Evolutionary conservation across 2,113 vertebrate genomes (phyloP), one percentile per base, ranked within the genome.

Genomic region (Etia nguti): DNA sequence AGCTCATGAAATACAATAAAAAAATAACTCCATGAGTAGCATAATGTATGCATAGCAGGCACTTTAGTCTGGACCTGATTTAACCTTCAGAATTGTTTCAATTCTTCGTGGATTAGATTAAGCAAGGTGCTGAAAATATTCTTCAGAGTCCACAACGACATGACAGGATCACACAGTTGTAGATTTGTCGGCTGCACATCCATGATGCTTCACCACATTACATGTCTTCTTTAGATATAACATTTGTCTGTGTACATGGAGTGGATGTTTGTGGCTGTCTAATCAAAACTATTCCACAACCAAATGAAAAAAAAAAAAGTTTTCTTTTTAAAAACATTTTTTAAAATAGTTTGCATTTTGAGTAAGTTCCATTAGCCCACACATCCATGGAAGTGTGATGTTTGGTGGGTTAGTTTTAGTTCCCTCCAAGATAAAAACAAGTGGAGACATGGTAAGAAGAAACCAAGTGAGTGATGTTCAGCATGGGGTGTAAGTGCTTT

Each of bases 381-480:
- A 31, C 1, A 4, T 31, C 26, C 10, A 20, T 8, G 26, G 26
- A n/a, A 10, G 9, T 54, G 18, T 20, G 36, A 6, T 59, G 56
- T 1, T 31, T 60, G 55, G 15, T 34, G 24, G 56, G 24, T 29
- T 31, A 12, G 22, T 52, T 62, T 43, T 77, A 24, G 18, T 82
- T 87, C 4, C 3, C n/a, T n/a, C 2, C 1, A 4, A 13, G 24
- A 22, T 36, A 48, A 59, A 48, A 59, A 24, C 18, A 16, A 36
- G 34, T 10, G 10, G n/a, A 38, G 20, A 43, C 13, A 16, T 52
- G 13, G 54, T 29, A 11, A 54, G 43, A 81, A 43, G 54, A 43
- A 46, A 46, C 11, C 10, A 50, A 87, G 68, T 52, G 68, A 85
- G 56, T 82, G 60, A 87, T 81, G 34, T 22, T 52, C 24, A 54